Base-by-base conservation (phyloP, 2,888 invertebrate genomes). In the Therioaphis trifolii region DNA sequence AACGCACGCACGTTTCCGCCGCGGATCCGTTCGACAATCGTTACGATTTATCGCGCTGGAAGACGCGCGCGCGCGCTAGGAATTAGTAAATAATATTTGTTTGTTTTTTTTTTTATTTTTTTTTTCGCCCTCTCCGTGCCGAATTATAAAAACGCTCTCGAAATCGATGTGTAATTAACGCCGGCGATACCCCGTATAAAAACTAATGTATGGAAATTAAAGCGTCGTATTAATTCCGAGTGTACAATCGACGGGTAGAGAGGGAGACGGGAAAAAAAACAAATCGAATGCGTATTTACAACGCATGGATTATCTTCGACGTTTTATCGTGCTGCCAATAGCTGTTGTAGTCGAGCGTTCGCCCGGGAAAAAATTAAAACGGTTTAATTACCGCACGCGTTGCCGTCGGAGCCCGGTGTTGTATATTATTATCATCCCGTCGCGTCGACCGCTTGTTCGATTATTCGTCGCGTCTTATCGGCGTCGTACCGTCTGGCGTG, bases 231-330 rank as follows among this genome's bases (percentile, higher is more conserved):
- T 24, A 43, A 69, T 68, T 69, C 24, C 14, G 43, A 43, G 15
- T 24, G 12, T 24, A 69, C 21, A 43, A 69, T 24, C 12, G 21
- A 40, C 40, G 14, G 9, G 46, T 15, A n/a, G 46, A 4, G 4
- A 15, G 49, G 49, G 4, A 24, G 21, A 24, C 43, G 21, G 18
- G 46, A 69, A 69, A 69, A 43, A 69, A 46, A 24, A 24, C 69
- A 46, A 46, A 69, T 46, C 24, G 43, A 69, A 18, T 14, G 49
- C 18, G 4, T 18, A 18, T 18, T 49, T 15, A 43, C 43, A 43
- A 69, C 15, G 24, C 43, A 24, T 15, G 43, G 69, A 69, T 69
- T 69, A 46, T 69, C 43, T 68, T 12, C 21, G 43, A 68, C 21
- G 68, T 40, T 40, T 40, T 43, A 40, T 40, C 43, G 43, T 21